A percentile compares a stretch with the other conserved stretches of the same genome.
These are phyloP conservation scores for Macaria liturata DNA, from an alignment of 2,888 invertebrate genomes.

Conservation along the genomic window DNA sequence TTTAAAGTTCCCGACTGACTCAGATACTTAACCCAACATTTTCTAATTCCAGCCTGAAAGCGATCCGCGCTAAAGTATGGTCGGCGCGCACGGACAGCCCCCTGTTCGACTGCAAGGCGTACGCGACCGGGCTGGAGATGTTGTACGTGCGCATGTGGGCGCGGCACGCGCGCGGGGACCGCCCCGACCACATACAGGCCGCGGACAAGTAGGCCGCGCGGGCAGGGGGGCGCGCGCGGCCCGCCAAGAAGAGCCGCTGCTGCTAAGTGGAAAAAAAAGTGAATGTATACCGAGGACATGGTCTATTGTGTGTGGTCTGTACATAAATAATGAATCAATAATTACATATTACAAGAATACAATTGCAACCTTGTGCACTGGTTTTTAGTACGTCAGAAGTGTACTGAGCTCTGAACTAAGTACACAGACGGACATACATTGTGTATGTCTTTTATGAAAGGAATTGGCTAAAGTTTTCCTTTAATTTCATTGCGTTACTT, in stretches of 20 bases:
- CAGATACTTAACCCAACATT: too few species aligned
- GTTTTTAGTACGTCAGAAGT: too few species aligned
- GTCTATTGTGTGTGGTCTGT: not conserved
- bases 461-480: too few species aligned
- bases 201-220: conserved; percentile 58
- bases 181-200: conserved; percentile 90
- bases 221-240: conserved; percentile 2
- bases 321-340: not conserved
- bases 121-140: conserved; percentile 95
- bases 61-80: conserved; percentile 98
- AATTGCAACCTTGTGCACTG: too few species aligned
- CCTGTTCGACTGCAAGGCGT: conserved; percentile 96
- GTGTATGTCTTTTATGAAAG: too few species aligned
- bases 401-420: too few species aligned
- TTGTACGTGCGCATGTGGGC: conserved; percentile 97
- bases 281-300: not conserved
- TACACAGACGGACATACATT: too few species aligned
- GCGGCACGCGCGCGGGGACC: conserved; percentile 88
- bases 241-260: conserved; percentile 44
- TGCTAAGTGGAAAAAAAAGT: conserved; percentile 1
- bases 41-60: conserved; percentile 87
- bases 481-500: too few species aligned
- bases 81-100: conserved; percentile 94
- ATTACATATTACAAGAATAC: too few species aligned
- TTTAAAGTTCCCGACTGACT: too few species aligned